Conservation (phyloP, 1,140 invertebrate species). For the Dendrolimus punctatus region DNA sequence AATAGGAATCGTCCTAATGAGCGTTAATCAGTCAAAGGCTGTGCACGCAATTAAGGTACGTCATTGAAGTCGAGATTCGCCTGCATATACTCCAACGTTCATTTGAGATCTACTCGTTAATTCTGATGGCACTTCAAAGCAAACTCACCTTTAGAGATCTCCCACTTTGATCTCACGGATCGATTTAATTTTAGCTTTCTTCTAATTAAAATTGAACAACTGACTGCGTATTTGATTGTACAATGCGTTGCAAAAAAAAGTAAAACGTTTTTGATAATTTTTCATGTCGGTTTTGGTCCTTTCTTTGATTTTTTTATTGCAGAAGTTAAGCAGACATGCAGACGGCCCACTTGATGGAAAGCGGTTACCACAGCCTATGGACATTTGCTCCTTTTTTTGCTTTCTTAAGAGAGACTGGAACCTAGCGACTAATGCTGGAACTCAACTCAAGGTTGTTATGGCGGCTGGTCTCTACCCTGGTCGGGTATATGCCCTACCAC, state of each 20-base stretch:
- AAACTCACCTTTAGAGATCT: slow-evolving; percentile 38
- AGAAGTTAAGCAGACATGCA: too few relatives aligned
- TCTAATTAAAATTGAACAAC: slow-evolving; percentile 42
- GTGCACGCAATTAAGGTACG: slow-evolving; percentile 21
- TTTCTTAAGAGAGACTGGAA: too few relatives aligned
- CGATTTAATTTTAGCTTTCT: slow-evolving; percentile 37
- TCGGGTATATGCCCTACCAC: too few relatives aligned
- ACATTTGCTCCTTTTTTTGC: too few relatives aligned
- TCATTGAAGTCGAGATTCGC: slow-evolving; percentile 18
- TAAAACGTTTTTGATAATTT: neutral
- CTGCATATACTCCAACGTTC: slow-evolving; percentile 11
- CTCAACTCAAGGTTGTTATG: too few relatives aligned
- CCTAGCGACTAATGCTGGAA: too few relatives aligned
- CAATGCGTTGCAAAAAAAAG: neutral
- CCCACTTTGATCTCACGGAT: slow-evolving; percentile 41
- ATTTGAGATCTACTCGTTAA: slow-evolving; percentile 25
- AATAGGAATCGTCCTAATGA: slow-evolving; percentile 6
- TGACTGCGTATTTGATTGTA: slow-evolving; percentile 13
- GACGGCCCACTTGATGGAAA: too few relatives aligned
- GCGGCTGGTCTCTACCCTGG: too few relatives aligned
- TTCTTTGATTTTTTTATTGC: too few relatives aligned
- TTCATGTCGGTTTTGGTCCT: neutral
- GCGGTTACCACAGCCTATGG: too few relatives aligned
- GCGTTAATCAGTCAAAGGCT: slow-evolving; percentile 21
- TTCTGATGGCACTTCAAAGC: slow-evolving; percentile 35